Evolutionary conservation across 2,113 vertebrate species (phyloP), one percentile per base, ranked within the genome.

Genomic region (Corvus hawaiiensis): DNA sequence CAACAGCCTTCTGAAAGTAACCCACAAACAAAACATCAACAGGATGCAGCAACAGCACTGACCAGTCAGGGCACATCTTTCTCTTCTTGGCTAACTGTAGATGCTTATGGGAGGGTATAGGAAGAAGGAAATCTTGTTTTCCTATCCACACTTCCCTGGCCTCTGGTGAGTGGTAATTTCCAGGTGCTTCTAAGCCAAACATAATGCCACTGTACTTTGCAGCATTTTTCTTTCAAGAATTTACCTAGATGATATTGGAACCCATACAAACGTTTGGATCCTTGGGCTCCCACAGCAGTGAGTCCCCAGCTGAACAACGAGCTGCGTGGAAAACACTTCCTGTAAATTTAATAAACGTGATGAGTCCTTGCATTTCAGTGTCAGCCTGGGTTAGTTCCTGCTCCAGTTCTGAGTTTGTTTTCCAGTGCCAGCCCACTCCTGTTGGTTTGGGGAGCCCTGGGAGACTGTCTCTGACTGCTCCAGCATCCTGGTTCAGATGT

Each of bases 261-360:
- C 6, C 7, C 54, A 28, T n/a, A 44, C 8, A 48, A 28, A 26
- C 0, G 3, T 22, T 4, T 39, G 32, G 51, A 28, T 26, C 28
- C 75, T 27, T 0, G 0, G 39, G 51, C 83, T 15, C 37, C 72
- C 52, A 5, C 3, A 33, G 55, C 61, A 41, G 0, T 1, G 56
- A 33, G 63, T 11, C 46, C 37, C 28, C 82, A 61, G 89, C 61
- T 10, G 74, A 80, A 28, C 4, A 0, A 41, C 0, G 4, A 4
- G 32, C 68, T 43, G 66, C 2, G 14, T 17, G 71, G 82, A 69
- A 75, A 81, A 55, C 28, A 2, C 58, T 66, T 81, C 2, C 71
- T 37, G 76, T 7, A 30, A 21, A 10, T 33, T 51, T 10, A 75
- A 75, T 24, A 51, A 51, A 51, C 2, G 0, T 22, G 49, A 26